Conservation (phyloP, 2,113 vertebrate species). For the Colaptes auratus region DNA sequence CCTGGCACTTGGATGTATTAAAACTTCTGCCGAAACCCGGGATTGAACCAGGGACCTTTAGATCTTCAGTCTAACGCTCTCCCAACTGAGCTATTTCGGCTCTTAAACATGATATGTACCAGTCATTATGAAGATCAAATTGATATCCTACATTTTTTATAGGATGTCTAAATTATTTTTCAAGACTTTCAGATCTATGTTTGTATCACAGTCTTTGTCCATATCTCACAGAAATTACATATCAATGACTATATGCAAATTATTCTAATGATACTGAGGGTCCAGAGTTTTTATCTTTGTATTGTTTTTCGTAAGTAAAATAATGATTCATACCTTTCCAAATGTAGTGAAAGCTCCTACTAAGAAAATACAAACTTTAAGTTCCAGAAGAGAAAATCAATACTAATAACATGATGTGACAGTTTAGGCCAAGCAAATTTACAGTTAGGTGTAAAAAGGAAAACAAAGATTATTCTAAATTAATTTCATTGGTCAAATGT, state of each 20-base stretch:
- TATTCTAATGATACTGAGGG: not conserved
- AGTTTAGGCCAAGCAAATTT: too few species aligned
- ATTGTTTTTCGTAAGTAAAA: not conserved
- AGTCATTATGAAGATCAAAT: not conserved
- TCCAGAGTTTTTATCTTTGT: not conserved
- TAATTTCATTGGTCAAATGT: too few species aligned
- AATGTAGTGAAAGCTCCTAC: not conserved
- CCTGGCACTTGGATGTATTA: too few species aligned
- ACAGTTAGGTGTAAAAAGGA: too few species aligned
- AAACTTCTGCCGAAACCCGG: constrained; percentile 87
- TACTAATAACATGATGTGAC: not conserved
- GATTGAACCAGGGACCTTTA: constrained; percentile 98
- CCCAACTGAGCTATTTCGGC: constrained; percentile 89
- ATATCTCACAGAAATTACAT: not conserved
- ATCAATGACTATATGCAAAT: not conserved
- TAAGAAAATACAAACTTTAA: not conserved
- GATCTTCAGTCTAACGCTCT: constrained; percentile 94
- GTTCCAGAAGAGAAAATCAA: not conserved
- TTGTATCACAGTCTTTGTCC: not conserved
- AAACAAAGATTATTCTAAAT: too few species aligned
- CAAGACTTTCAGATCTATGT: not conserved
- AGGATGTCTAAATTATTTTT: not conserved
- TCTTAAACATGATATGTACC: not conserved
- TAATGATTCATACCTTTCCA: not conserved
- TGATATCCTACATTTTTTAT: not conserved